Conservation (phyloP, 2,888 invertebrate species). For the Neoaliturus tenellus region DNA sequence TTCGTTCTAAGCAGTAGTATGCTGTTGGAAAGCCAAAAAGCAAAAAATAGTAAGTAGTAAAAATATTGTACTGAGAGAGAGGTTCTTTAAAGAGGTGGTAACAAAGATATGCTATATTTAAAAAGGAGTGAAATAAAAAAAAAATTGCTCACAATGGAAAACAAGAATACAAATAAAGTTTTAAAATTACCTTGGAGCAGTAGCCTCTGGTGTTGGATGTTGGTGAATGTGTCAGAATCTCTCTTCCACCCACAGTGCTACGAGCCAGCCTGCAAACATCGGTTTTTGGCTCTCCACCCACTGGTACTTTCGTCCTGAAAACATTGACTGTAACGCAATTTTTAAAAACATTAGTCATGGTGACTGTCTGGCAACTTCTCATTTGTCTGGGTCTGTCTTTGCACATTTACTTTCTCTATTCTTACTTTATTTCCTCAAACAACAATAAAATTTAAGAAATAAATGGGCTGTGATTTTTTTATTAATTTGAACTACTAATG, state of each 20-base stretch:
- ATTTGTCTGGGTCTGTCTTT: background rate
- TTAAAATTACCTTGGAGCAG: constrained; percentile 28
- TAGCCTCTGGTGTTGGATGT: background rate
- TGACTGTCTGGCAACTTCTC: background rate
- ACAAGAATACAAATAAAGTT: constrained; percentile 19
- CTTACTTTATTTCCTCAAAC: background rate
- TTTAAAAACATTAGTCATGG: constrained; percentile 20
- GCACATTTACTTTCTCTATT: background rate
- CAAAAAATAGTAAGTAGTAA: too few species aligned
- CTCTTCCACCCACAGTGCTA: constrained; percentile 29
- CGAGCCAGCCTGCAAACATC: constrained; percentile 22
- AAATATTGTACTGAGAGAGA: too few species aligned
- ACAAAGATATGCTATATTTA: too few species aligned
- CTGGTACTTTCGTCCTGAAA: background rate
- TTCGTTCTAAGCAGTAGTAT: too few species aligned
- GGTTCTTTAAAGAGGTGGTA: too few species aligned
- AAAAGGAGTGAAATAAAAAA: too few species aligned
- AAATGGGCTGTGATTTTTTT: background rate
- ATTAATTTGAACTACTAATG: too few species aligned
- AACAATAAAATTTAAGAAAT: too few species aligned
- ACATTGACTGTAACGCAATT: constrained; percentile 3
- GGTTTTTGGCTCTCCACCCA: constrained; percentile 9
- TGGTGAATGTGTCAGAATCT: constrained; percentile 46
- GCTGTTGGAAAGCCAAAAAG: too few species aligned
- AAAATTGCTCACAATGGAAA: too few species aligned